These are phyloP conservation scores for Lepus timidus DNA, from an alignment of 2,113 vertebrate genomes.

Conservation along the genomic window DNA sequence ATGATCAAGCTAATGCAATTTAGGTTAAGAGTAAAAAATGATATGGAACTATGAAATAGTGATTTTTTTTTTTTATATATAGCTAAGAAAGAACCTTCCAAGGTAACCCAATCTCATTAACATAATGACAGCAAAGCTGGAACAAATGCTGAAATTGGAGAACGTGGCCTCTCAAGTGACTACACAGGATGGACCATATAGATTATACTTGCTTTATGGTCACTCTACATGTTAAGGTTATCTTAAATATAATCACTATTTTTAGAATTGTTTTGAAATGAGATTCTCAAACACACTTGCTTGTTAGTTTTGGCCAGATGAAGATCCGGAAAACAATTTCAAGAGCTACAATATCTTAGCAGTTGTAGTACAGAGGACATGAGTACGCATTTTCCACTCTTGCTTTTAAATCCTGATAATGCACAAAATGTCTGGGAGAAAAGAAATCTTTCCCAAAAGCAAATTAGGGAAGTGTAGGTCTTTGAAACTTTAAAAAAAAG, in stretches of 20 bases:
- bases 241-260: constrained; percentile 12
- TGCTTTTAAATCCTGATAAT: neutral
- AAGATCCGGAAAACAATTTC: neutral
- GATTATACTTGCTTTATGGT: neutral
- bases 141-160: neutral
- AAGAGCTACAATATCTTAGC: neutral
- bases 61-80: neutral
- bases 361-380: constrained; percentile 5
- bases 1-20: neutral
- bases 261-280: constrained; percentile 2
- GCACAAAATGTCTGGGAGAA: neutral
- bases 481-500: constrained; percentile 34
- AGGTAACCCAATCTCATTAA: neutral
- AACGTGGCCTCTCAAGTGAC: neutral
- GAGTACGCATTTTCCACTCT: neutral
- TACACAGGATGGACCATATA: neutral
- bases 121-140: neutral
- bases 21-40: neutral
- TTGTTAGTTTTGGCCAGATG: neutral
- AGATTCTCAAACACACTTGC: neutral
- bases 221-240: neutral
- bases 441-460: constrained; percentile 13
- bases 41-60: neutral
- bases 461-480: neutral
- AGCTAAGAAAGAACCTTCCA: neutral